Evolutionary conservation across 2,888 invertebrate genomes (phyloP).

Genomic region (Drosophila fulvimacula): DNA sequence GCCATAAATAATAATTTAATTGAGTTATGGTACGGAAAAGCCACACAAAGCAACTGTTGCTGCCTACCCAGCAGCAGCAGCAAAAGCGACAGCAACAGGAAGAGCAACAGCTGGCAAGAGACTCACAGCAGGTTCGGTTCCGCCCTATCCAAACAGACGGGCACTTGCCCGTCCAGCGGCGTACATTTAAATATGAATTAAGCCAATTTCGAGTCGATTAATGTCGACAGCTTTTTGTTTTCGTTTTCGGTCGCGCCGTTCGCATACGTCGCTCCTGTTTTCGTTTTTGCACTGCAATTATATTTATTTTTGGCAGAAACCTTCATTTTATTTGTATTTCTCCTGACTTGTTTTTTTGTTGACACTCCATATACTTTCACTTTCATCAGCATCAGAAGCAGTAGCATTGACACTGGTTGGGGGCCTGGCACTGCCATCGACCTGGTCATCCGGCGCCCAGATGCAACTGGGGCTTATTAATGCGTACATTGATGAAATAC

Average conservation of each 20-base stretch:
- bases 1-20: constrained; percentile 69
- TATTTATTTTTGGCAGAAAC: constrained; percentile 65
- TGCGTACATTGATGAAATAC: constrained; percentile 81
- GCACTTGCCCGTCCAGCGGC: constrained; percentile 53
- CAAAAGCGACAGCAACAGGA: not conserved
- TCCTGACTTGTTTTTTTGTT: constrained; percentile 43
- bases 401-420: not conserved
- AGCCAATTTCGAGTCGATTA: constrained; percentile 82
- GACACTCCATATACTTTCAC: constrained; percentile 62
- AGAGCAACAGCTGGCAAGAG: constrained; percentile 11
- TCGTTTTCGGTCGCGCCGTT: constrained; percentile 41
- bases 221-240: constrained; percentile 64
- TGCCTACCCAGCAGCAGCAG: constrained; percentile 2
- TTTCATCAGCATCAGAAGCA: constrained; percentile 36
- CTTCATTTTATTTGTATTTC: constrained; percentile 31
- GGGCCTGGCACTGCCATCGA: constrained; percentile 11
- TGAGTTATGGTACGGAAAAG: constrained; percentile 57
- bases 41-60: constrained; percentile 64
- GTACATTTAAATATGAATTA: constrained; percentile 82
- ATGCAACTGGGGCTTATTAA: constrained; percentile 72
- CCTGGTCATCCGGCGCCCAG: constrained; percentile 61
- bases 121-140: constrained; percentile 8
- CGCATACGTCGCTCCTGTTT: constrained; percentile 45
- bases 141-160: constrained; percentile 38
- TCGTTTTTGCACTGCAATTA: constrained; percentile 65